Evolutionary conservation across 1,140 invertebrate species (phyloP).

Genomic region (Hyposmocoma kahamanoa): DNA sequence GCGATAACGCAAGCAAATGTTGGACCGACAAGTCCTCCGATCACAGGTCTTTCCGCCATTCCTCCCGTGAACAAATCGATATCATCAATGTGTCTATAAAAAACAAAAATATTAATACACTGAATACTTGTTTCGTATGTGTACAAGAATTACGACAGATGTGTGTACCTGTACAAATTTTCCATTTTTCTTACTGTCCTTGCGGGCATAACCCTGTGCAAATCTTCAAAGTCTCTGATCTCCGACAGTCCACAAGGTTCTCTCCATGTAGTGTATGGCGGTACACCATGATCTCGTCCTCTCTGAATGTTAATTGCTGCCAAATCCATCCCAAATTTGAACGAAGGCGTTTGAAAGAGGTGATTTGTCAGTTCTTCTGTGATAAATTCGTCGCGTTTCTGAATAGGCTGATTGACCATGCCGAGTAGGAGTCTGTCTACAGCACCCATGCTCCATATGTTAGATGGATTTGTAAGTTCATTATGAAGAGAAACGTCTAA

Average conservation of each 20-base stretch:
- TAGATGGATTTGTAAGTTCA: constrained; percentile 79
- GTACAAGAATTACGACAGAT: too few relatives aligned
- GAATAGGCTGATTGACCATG: constrained; percentile 83
- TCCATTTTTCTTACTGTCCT: constrained; percentile 78
- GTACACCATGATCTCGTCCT: constrained; percentile 92
- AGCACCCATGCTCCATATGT: constrained; percentile 81
- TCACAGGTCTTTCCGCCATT: constrained; percentile 85
- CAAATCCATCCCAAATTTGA: constrained; percentile 89
- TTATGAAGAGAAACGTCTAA: constrained; percentile 86
- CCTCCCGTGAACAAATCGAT: constrained; percentile 95
- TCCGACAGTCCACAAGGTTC: constrained; percentile 84
- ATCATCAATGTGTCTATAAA: constrained; percentile 81
- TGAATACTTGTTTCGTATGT: too few relatives aligned
- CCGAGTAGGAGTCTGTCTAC: constrained; percentile 86
- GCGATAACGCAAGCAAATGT: constrained; percentile 97
- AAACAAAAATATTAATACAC: not conserved
- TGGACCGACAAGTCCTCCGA: constrained; percentile 92
- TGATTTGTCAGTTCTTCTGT: constrained; percentile 89
- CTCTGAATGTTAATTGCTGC: constrained; percentile 92
- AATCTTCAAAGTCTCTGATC: constrained; percentile 84
- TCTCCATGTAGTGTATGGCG: constrained; percentile 87
- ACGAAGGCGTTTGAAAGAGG: constrained; percentile 84
- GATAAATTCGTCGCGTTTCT: constrained; percentile 88
- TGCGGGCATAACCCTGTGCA: constrained; percentile 81
- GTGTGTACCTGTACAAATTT: constrained; percentile 76